Conservation (phyloP, 2,888 invertebrate species). For the Pasiphila rectangulata region DNA sequence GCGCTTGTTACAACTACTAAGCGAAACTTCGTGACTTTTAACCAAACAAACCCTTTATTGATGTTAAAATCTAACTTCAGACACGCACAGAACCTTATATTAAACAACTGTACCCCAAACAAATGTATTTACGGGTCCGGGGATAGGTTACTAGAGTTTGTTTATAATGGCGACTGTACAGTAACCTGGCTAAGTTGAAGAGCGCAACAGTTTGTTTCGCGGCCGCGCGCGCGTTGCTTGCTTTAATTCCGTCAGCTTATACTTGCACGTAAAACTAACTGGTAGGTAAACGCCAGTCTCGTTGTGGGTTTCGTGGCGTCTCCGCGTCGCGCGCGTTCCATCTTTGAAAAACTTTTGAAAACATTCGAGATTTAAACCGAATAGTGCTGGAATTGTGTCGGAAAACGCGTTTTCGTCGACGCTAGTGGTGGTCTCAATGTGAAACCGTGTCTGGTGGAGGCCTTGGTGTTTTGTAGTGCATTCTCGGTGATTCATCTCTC, state of each 20-base stretch:
- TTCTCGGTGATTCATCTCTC: conserved; percentile 76
- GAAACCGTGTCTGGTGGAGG: conserved; percentile 49
- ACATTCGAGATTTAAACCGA: conserved; percentile 50
- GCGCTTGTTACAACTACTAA: conserved; percentile 21
- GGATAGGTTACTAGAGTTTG: conserved; percentile 58
- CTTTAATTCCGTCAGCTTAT: conserved; percentile 67
- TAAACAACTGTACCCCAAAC: conserved; percentile 32
- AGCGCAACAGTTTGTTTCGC: conserved; percentile 57
- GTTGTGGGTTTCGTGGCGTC: conserved; percentile 47
- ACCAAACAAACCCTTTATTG: conserved; percentile 62
- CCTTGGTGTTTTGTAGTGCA: conserved; percentile 62
- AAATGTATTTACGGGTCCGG: conserved; percentile 47
- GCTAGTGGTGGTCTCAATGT: conserved; percentile 50
- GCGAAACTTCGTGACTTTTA: conserved; percentile 59
- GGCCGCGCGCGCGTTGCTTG: conserved; percentile 48
- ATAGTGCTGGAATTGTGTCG: conserved; percentile 41
- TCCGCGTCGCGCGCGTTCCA: conserved; percentile 49
- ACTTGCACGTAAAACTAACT: conserved; percentile 57
- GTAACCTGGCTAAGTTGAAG: conserved; percentile 59
- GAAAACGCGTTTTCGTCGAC: conserved; percentile 47
- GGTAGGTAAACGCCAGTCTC: conserved; percentile 65
- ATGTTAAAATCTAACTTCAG: conserved; percentile 54
- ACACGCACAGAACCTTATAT: conserved; percentile 62
- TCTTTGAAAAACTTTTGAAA: conserved; percentile 65
- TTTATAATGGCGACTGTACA: conserved; percentile 53